Percentiles rank a stretch among this genome's conserved stretches.
phyloP scores from a whole-genome alignment of 2,888 invertebrate species.

The Andrena praecox region DNA sequence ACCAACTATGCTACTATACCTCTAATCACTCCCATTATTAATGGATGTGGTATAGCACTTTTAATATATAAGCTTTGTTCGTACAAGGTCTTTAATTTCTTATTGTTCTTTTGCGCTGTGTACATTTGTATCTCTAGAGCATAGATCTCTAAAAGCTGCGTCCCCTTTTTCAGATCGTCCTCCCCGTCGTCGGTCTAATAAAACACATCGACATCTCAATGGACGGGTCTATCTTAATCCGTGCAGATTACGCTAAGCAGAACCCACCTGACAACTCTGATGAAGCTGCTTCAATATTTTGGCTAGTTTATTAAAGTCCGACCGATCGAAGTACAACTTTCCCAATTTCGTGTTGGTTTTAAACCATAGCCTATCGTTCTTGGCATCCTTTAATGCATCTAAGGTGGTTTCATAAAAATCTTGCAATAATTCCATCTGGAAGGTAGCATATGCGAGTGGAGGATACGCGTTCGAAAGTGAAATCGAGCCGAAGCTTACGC shows the following conservation, averaged over 20 bases:
- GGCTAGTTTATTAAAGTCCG: slow-evolving; percentile 96
- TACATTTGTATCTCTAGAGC: slow-evolving; percentile 99
- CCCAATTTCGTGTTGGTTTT: slow-evolving; percentile 99
- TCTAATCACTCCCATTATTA: slow-evolving; percentile 99
- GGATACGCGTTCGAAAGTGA: background rate
- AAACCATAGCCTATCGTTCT: slow-evolving; percentile 99
- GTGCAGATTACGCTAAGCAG: background rate
- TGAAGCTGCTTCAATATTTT: slow-evolving; percentile 99
- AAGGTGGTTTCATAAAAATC: slow-evolving; percentile 99
- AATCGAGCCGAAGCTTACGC: background rate
- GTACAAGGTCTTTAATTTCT: slow-evolving; percentile 97
- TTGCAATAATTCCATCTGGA: slow-evolving; percentile 97
- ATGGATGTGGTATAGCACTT: slow-evolving; percentile 99
- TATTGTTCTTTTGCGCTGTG: slow-evolving; percentile 99
- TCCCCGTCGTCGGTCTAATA: slow-evolving; percentile 97
- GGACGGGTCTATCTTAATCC: background rate
- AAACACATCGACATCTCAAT: background rate
- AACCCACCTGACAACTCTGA: slow-evolving; percentile 95
- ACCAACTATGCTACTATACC: slow-evolving; percentile 85
- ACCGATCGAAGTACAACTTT: slow-evolving; percentile 98
- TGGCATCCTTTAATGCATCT: slow-evolving; percentile 98
- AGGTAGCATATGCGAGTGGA: slow-evolving; percentile 35
- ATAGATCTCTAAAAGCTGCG: slow-evolving; percentile 98
- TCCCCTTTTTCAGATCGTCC: slow-evolving; percentile 98
- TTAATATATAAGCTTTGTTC: slow-evolving; percentile 99